Conservation (phyloP, 2,113 vertebrate species). For the Phalacrocorax carbo region DNA sequence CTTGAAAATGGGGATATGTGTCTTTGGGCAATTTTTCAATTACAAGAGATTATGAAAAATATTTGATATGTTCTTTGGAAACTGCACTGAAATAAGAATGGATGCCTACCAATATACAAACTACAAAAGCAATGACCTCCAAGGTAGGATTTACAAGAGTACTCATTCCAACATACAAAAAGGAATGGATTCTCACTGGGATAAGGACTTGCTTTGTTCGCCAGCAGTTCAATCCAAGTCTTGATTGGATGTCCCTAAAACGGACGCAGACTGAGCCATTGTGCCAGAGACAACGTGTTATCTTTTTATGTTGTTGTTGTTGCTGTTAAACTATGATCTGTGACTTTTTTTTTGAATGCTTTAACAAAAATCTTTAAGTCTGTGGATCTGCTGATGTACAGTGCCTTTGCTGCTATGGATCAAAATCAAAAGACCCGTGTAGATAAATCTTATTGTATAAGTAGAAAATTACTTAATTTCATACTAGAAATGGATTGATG, state of each 20-base stretch:
- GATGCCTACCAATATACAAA: conserved; percentile 68
- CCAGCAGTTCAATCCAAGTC: conserved; percentile 76
- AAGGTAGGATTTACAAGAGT: conserved; percentile 68
- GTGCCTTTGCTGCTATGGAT: conserved; percentile 92
- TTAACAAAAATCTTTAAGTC: conserved; percentile 82
- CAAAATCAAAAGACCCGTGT: conserved; percentile 86
- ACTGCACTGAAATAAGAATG: conserved; percentile 68
- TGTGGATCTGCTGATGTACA: conserved; percentile 91
- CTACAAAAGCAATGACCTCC: conserved; percentile 71
- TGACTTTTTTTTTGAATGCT: conserved; percentile 82
- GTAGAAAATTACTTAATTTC: conserved; percentile 86
- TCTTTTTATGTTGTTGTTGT: conserved; percentile 82
- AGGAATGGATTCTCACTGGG: conserved; percentile 71
- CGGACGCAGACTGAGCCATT: conserved; percentile 78
- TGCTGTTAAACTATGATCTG: conserved; percentile 84
- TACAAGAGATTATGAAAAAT: conserved; percentile 72
- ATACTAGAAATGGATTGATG: conserved; percentile 86
- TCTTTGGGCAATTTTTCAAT: conserved; percentile 77
- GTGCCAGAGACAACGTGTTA: conserved; percentile 81
- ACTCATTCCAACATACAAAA: conserved; percentile 63
- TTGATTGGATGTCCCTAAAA: conserved; percentile 74
- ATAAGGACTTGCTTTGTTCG: conserved; percentile 74
- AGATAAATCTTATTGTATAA: conserved; percentile 87
- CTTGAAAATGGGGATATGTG: conserved; percentile 75
- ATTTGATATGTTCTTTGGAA: conserved; percentile 76